Evolutionary conservation across 2,797 vertebrate genomes (phyloP).

Genomic region (Tragopan temminckii): DNA sequence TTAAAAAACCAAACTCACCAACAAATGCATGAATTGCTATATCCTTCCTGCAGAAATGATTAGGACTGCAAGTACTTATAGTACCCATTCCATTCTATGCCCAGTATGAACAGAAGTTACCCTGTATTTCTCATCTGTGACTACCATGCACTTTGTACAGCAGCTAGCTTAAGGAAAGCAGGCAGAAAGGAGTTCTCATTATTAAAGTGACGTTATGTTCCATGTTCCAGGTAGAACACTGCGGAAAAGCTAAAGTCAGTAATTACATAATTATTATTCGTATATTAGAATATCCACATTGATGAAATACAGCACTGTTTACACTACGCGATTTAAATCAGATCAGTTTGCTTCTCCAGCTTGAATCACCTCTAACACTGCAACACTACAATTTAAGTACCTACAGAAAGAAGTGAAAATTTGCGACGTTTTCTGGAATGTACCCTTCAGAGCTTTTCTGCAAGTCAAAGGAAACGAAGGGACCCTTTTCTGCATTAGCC

Average conservation of each 20-base stretch:
- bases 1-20: slow-evolving; percentile 29
- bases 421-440: background rate
- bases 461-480: background rate
- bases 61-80: background rate
- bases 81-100: background rate
- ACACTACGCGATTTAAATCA: background rate
- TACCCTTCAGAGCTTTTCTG: background rate
- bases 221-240: background rate
- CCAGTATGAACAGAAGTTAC: background rate
- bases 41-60: slow-evolving; percentile 6
- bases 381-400: background rate
- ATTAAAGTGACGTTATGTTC: background rate
- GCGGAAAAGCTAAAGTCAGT: background rate
- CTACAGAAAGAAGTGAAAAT: background rate
- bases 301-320: background rate
- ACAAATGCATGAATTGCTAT: slow-evolving; percentile 18
- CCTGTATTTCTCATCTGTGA: background rate
- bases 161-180: background rate
- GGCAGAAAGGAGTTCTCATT: background rate
- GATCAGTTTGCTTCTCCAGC: background rate
- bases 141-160: background rate
- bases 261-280: background rate
- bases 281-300: background rate
- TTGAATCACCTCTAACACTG: background rate
- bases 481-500: background rate